phyloP scores from a whole-genome alignment of 2,888 invertebrate genomes.

The Escarpia spicata region DNA sequence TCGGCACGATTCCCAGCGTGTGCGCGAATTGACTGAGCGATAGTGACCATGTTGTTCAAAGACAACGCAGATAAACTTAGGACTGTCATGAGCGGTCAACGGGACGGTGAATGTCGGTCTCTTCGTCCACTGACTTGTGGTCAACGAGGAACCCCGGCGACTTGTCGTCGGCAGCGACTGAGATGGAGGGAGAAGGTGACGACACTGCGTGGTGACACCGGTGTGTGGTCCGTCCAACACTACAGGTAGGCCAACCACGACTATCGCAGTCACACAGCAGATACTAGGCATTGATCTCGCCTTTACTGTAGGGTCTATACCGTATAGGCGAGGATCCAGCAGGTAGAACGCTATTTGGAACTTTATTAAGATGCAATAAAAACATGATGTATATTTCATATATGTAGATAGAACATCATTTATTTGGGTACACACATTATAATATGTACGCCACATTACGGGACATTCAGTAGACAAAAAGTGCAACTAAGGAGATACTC shows the following conservation, averaged over 20 bases:
- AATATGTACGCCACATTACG: too few species aligned
- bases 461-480: too few species aligned
- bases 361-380: too few species aligned
- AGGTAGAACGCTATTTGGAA: too few species aligned
- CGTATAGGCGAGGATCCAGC: too few species aligned
- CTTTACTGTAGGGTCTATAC: too few species aligned
- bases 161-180: background rate
- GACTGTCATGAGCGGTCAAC: background rate
- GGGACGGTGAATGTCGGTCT: background rate
- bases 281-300: too few species aligned
- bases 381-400: too few species aligned
- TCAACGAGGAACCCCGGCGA: background rate
- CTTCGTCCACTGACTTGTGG: background rate
- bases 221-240: constrained; percentile 2
- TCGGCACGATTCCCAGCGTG: background rate
- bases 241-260: background rate
- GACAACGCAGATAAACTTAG: background rate
- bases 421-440: too few species aligned
- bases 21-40: background rate
- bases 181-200: background rate
- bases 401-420: too few species aligned
- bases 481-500: too few species aligned
- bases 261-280: background rate
- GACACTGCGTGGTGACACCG: background rate
- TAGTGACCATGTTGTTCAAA: background rate